phyloP scores from a whole-genome alignment of 1,140 invertebrate species.

The Acromyrmex heyeri region DNA sequence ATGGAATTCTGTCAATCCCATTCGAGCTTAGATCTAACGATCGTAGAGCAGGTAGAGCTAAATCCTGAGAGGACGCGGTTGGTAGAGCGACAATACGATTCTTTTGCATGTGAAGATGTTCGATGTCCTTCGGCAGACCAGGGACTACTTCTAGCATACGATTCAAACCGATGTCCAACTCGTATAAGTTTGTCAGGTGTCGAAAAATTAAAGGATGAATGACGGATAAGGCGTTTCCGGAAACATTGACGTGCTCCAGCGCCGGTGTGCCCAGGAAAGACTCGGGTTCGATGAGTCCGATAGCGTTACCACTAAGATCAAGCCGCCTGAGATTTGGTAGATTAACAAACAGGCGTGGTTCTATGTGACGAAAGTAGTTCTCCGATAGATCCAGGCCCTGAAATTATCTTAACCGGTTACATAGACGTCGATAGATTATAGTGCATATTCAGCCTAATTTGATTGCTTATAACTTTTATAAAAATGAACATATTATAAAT shows the following conservation, averaged over 20 bases:
- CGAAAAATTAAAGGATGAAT: constrained; percentile 92
- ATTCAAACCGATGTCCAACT: constrained; percentile 93
- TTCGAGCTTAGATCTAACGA: constrained; percentile 93
- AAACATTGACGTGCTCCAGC: constrained; percentile 93
- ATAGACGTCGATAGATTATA: neutral
- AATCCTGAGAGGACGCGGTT: constrained; percentile 88
- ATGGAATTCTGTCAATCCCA: constrained; percentile 90
- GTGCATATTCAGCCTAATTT: too few species aligned
- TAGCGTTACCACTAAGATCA: constrained; percentile 93
- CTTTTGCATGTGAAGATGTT: constrained; percentile 91
- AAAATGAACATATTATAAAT: too few species aligned
- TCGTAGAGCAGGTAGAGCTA: constrained; percentile 90
- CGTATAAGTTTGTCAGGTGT: constrained; percentile 91
- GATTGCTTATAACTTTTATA: too few species aligned
- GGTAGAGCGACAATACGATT: constrained; percentile 92
- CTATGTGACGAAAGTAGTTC: constrained; percentile 91
- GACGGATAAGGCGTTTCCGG: constrained; percentile 90
- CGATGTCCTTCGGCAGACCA: constrained; percentile 91
- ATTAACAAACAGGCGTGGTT: constrained; percentile 91
- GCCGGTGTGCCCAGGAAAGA: constrained; percentile 91
- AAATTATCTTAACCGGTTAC: constrained; percentile 32
- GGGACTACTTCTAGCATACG: constrained; percentile 90
- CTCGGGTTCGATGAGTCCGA: constrained; percentile 90
- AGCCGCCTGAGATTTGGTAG: constrained; percentile 92
- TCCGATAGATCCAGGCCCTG: constrained; percentile 92